These are phyloP conservation scores for Calidris pugnax DNA, from an alignment of 2,113 vertebrate genomes.

Conservation along the genomic window DNA sequence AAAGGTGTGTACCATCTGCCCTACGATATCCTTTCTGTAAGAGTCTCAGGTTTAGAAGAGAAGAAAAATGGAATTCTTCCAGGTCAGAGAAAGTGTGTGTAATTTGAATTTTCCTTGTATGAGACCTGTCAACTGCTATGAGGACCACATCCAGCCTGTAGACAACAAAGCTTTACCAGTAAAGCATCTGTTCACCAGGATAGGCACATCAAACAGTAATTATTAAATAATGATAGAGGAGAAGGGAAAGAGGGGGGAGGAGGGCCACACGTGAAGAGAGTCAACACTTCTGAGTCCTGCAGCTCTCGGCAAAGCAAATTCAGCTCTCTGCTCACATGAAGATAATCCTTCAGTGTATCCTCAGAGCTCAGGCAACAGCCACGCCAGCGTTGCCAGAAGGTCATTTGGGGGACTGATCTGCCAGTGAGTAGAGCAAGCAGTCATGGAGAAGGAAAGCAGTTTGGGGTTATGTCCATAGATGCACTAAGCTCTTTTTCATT, in stretches of 20 bases:
- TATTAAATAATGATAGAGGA: background rate
- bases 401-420: background rate
- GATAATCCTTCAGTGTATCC: background rate
- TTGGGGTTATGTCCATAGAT: background rate
- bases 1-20: fast-evolving
- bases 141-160: background rate
- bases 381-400: background rate
- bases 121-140: background rate
- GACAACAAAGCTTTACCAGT: background rate
- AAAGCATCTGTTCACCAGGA: background rate
- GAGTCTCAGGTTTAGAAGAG: background rate
- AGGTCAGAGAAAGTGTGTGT: background rate
- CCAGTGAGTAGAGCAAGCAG: background rate
- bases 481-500: background rate
- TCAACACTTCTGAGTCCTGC: background rate
- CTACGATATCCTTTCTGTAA: background rate
- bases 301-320: background rate
- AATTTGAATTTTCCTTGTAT: background rate
- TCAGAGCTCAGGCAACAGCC: background rate
- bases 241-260: background rate
- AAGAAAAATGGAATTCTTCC: background rate
- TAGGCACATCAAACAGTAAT: fast-evolving
- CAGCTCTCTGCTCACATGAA: background rate
- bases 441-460: background rate
- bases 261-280: background rate